These are phyloP conservation scores for Dysidea cf. avara DNA, from an alignment of 37 sponge, comb jelly and placozoan species.

Conservation along the genomic window DNA sequence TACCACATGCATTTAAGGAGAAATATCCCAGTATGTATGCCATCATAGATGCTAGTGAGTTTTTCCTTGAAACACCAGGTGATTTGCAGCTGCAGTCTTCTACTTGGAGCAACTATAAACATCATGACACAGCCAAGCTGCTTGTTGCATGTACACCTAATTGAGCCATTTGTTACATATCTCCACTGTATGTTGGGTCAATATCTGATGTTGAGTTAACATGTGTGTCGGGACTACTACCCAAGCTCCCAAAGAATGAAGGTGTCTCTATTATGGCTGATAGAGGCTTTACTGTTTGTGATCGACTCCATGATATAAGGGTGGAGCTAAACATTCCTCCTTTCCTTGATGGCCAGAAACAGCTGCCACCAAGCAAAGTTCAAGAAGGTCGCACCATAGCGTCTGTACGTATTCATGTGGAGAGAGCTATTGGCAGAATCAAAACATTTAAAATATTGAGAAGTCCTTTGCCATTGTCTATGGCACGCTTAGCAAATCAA, in stretches of 20 bases:
- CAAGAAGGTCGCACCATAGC: conserved; percentile 23
- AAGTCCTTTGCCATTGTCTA: too few relatives aligned
- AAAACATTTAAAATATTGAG: conserved; percentile 39
- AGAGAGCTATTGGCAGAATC: conserved; percentile 55
- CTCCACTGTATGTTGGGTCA: conserved; percentile 25
- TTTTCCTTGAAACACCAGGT: conserved; percentile 27
- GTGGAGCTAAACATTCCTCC: conserved; percentile 43
- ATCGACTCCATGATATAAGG: conserved; percentile 6
- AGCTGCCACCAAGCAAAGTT: conserved; percentile 28
- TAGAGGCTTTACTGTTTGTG: conserved; percentile 26
- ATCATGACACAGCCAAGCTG: background rate
- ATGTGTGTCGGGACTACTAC: background rate
- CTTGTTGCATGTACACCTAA: too few relatives aligned
- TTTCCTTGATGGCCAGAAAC: conserved; percentile 23
- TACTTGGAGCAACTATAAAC: conserved; percentile 23
- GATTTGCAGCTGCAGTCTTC: conserved; percentile 23
- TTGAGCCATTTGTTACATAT: conserved; percentile 13
- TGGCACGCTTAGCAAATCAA: conserved; percentile 31
- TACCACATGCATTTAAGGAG: conserved; percentile 12
- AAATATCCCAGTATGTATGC: conserved; percentile 15
- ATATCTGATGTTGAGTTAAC: conserved; percentile 37
- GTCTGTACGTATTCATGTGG: conserved; percentile 47
- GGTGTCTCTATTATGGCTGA: conserved; percentile 32
- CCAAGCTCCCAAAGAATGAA: background rate
- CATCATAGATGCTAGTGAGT: conserved; percentile 30